Conservation (phyloP, 2,888 invertebrate species). For the Melinopterus prodromus region DNA sequence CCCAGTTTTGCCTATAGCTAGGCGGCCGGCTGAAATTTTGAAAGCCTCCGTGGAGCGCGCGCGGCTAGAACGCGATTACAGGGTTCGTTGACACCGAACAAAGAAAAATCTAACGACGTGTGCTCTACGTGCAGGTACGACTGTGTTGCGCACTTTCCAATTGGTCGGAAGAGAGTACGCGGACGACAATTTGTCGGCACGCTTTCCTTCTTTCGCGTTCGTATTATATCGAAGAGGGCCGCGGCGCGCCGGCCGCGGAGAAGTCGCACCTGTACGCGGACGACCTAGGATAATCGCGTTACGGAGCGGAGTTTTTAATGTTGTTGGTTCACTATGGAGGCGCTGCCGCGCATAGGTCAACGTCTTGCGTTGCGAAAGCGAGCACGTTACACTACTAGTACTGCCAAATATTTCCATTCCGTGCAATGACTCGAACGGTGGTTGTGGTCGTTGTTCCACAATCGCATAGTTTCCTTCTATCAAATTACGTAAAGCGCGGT, state of each 20-base stretch:
- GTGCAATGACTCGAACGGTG: too few species aligned
- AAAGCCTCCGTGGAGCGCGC: not conserved
- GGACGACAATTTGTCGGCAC: not conserved
- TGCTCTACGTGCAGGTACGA: not conserved
- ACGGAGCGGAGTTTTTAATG: too few species aligned
- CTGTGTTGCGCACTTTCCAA: not conserved
- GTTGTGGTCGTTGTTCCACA: too few species aligned
- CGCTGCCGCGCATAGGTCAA: too few species aligned
- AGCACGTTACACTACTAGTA: too few species aligned
- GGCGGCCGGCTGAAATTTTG: not conserved
- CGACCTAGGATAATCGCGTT: not conserved
- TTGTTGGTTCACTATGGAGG: too few species aligned
- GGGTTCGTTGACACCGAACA: not conserved
- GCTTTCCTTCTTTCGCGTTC: not conserved
- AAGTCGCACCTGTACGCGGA: not conserved
- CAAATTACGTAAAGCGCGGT: too few species aligned
- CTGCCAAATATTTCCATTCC: too few species aligned
- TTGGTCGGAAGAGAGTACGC: not conserved
- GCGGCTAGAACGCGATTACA: not conserved
- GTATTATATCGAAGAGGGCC: not conserved
- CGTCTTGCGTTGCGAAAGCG: too few species aligned
- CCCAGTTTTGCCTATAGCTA: too few species aligned
- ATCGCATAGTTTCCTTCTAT: too few species aligned
- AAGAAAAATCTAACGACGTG: constrained; percentile 4
- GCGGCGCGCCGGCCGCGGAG: not conserved